Percentiles rank a stretch among this genome's conserved stretches.
These are phyloP conservation scores for Rhombomys opimus DNA, from an alignment of 2,113 vertebrate species.

Conservation along the genomic window DNA sequence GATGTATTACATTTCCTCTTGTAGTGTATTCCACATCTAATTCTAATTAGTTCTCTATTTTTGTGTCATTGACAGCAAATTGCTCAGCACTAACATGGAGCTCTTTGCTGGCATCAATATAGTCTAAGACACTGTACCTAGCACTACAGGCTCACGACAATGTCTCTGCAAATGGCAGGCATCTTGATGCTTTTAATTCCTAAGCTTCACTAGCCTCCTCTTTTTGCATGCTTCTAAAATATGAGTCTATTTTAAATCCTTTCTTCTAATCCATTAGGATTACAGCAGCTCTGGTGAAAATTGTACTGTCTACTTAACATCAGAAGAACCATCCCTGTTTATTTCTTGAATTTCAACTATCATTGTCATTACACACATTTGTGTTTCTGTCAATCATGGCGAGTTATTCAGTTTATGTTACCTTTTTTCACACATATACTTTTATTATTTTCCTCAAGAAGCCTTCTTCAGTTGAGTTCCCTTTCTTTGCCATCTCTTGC, in stretches of 20 bases:
- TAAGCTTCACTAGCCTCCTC: neutral
- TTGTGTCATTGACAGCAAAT: too few species aligned
- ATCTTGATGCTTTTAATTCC: neutral
- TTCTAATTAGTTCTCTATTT: neutral
- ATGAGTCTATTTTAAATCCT: neutral
- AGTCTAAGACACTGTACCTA: neutral
- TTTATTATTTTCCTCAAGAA: neutral
- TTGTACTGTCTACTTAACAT: neutral
- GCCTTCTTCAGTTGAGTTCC: neutral
- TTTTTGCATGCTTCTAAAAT: neutral
- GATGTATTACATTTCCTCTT: neutral
- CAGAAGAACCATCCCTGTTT: neutral
- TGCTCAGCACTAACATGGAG: neutral
- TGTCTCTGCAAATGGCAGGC: fast-evolving
- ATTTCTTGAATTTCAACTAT: neutral
- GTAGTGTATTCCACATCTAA: neutral
- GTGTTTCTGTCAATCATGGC: neutral
- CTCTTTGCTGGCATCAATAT: neutral
- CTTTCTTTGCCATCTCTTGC: neutral
- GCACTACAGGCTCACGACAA: neutral
- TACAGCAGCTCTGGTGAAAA: neutral
- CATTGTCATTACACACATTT: too few species aligned
- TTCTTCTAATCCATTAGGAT: neutral
- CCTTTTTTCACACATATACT: neutral
- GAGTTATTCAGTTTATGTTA: neutral